Conservation (phyloP, 1,140 invertebrate genomes). For the Bacillus rossius region DNA sequence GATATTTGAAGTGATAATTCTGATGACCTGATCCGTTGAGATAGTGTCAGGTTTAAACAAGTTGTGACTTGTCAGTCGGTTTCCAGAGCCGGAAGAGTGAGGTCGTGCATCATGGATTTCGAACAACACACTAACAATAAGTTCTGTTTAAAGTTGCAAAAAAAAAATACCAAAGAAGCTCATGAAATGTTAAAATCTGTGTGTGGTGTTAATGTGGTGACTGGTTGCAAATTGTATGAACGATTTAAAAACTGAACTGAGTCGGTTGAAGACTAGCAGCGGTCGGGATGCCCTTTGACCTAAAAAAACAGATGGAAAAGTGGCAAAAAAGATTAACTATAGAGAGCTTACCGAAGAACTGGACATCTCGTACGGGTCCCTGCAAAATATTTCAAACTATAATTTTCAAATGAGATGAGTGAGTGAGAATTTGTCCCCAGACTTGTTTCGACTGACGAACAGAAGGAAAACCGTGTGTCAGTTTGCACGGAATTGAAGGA, state of each 20-base stretch:
- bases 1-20: too few relatives aligned
- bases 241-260: not conserved
- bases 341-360: not conserved
- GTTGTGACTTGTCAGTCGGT: too few relatives aligned
- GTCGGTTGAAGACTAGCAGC: not conserved
- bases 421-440: slow-evolving; percentile 8
- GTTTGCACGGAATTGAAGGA: slow-evolving; percentile 8
- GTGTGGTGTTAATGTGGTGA: too few relatives aligned
- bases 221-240: not conserved
- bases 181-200: too few relatives aligned
- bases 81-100: too few relatives aligned
- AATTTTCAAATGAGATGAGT: slow-evolving; percentile 8
- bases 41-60: too few relatives aligned
- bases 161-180: too few relatives aligned
- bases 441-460: slow-evolving; percentile 6
- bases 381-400: slow-evolving; percentile 2
- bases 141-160: slow-evolving; percentile 5
- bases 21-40: too few relatives aligned
- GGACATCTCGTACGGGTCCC: too few relatives aligned
- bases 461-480: slow-evolving; percentile 9
- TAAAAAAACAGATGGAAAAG: slow-evolving; percentile 6
- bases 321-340: not conserved
- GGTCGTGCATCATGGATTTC: too few relatives aligned
- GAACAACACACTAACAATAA: slow-evolving; percentile 2
- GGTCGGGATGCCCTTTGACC: not conserved